A percentile compares a stretch with the other conserved stretches of the same genome.
These are phyloP conservation scores for Plagodis dolabraria DNA, from an alignment of 2,888 invertebrate species.

Conservation along the genomic window DNA sequence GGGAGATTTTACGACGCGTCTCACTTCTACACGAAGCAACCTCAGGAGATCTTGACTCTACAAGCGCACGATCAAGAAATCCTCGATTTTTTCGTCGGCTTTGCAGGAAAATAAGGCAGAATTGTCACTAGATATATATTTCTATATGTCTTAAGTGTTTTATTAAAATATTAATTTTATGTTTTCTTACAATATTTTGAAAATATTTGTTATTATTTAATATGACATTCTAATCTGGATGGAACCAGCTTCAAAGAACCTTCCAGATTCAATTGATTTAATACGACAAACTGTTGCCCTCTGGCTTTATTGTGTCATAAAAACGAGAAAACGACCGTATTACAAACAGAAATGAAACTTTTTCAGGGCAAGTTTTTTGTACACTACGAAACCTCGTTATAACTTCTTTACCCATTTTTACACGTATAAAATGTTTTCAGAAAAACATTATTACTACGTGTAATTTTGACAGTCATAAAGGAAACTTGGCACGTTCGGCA, in stretches of 20 bases:
- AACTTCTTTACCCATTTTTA: conserved; percentile 27
- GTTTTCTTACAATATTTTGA: no score
- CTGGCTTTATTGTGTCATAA: conserved; percentile 37
- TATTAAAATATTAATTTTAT: no score
- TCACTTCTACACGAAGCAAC: no score
- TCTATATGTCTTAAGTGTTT: no score
- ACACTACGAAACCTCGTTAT: conserved; percentile 36
- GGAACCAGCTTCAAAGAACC: not conserved
- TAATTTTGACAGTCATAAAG: conserved; percentile 11
- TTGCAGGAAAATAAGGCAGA: no score
- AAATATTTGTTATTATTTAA: no score
- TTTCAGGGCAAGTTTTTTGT: conserved; percentile 30
- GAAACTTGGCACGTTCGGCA: conserved; percentile 6
- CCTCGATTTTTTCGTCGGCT: no score
- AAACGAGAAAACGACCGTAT: conserved; percentile 35
- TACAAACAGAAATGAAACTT: conserved; percentile 30
- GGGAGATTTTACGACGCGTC: no score
- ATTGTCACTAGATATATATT: no score
- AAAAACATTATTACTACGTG: conserved; percentile 6
- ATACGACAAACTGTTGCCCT: conserved; percentile 18
- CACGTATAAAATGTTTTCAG: conserved; percentile 25
- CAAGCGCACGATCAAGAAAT: no score
- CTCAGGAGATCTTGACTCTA: no score
- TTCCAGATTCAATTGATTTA: conserved; percentile 26
- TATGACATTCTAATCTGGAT: not conserved